Evolutionary conservation across 1,140 invertebrate genomes (phyloP), one percentile per base, ranked within the genome.

Genomic region (Branchinecta lynchi): DNA sequence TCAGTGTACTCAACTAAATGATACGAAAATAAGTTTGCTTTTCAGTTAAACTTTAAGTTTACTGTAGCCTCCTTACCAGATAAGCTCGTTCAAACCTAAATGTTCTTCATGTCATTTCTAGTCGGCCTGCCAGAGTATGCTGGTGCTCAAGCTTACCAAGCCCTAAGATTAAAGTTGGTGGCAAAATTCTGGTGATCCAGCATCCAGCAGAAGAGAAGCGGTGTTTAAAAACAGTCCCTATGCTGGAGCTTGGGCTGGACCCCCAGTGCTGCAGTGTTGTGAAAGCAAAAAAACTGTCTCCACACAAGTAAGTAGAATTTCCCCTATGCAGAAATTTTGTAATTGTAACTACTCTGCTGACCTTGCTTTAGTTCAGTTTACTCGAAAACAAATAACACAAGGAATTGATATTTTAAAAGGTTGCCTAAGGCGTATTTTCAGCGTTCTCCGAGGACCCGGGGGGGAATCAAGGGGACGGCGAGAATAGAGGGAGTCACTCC

Each of bases 171-270:
- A 76, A 78, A 66, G 85, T 88, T 9, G 77, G 80, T 69, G 89
- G 87, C 68, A 84, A 81, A 74, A 80, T 95, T 65, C 85, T 93
- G 71, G 83, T 96, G 70, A 80, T 96, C 3, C 92, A 96, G 77
- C 93, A 96, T 83, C 92, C 92, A 15, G 90, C 90, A 72, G 93
- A 96, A 83, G 90, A 92, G 75, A 90, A 91, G 78, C 81, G 92
- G 73, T 88, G 89, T 75, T 80, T 96, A 21, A 82, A 90, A 70
- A 96, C 93, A 32, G 91, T 89, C 32, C 87, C 90, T 10, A 96
- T 96, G 87, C 80, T 96, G 7, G 82, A 86, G 71, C 80, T 90
- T 66, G 86, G 87, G 51, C 77, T 96, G 70, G 80, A 83, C 66
- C 76, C 83, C 66, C 86, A 84, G 66, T 87, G 88, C 76, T 95